Evolutionary conservation across 2,797 vertebrate species (phyloP).

Genomic region (Brachyalestes nurse): DNA sequence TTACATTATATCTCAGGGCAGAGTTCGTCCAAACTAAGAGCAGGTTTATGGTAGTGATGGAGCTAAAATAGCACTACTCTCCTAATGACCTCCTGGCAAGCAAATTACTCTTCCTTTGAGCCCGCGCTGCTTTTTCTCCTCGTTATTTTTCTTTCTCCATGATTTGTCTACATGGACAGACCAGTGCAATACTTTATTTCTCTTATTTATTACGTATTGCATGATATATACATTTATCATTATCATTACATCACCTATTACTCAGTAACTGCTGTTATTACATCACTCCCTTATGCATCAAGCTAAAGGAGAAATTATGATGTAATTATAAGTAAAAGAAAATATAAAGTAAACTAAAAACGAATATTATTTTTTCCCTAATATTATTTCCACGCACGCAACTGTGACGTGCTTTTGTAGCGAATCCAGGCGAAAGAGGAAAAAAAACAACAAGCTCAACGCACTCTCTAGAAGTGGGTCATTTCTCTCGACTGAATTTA

Average conservation of each 20-base stretch:
- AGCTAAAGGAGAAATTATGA: background rate
- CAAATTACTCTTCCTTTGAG: conserved; percentile 42
- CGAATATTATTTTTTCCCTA: background rate
- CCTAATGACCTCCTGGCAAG: conserved; percentile 48
- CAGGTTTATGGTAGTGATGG: conserved; percentile 43
- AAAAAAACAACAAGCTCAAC: no score
- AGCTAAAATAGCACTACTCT: conserved; percentile 47
- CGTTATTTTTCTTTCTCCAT: no score
- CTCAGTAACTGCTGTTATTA: background rate
- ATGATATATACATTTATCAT: background rate
- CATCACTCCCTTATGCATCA: background rate
- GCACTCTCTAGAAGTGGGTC: conserved; percentile 3
- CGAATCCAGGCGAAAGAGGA: background rate
- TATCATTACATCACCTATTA: background rate
- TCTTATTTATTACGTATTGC: no score
- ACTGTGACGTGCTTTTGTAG: background rate
- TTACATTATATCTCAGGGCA: conserved; percentile 61
- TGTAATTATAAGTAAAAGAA: no score
- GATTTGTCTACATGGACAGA: no score
- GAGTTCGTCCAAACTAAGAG: conserved; percentile 48
- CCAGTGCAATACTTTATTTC: background rate
- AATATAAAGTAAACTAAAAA: no score
- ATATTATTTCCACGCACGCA: background rate
- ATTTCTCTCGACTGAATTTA: background rate
- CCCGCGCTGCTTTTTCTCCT: conserved; percentile 9